Base-by-base conservation (phyloP, 2,797 vertebrate species). In the Sphenodon punctatus region DNA sequence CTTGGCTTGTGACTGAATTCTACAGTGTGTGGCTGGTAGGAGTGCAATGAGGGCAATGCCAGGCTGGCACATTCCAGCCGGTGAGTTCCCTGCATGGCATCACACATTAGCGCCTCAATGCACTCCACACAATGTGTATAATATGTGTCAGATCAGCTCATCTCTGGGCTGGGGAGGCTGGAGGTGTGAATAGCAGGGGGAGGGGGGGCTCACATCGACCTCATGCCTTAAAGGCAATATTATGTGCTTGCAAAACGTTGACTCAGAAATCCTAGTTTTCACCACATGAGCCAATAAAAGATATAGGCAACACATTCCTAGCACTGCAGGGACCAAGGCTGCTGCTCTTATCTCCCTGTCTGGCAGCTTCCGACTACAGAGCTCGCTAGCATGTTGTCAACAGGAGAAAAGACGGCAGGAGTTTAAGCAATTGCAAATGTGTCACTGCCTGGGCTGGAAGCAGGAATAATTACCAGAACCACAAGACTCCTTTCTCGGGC, bases 31-130 rank as follows among this genome's bases (percentile, higher is more conserved):
- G 55, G 55, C 58, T 20, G 55, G 13, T 51, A 22, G 30, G 10
- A 7, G 32, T 20, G 10, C 20, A 34, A 55, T 55, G 4, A 20
- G 34, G 55, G 17, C 16, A 22, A 19, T 12, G n/a, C 36, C 25
- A 19, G 25, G 43, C 16, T 0, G 0, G 45, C 0, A 1, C 1
- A 60, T 5, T 2, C 22, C 23, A 0, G 34, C 46, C 6, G 60
- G 46, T 41, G 32, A 6, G 9, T 58, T 6, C 66, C 46, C 67
- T 2, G 20, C 17, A 19, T n/a, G 36, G 42, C 19, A 12, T 3
- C 13, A 6, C 15, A 6, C 22, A 30, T 46, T 25, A 15, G 7
- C 10, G 11, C 19, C 5, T 45, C 36, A 7, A 15, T 46, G 2
- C 14, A 27, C 6, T 1, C 1, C 9, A 0, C 6, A 46, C 38